Conservation (phyloP, 2,797 vertebrate genomes). For the Chromobotia macracanthus region DNA sequence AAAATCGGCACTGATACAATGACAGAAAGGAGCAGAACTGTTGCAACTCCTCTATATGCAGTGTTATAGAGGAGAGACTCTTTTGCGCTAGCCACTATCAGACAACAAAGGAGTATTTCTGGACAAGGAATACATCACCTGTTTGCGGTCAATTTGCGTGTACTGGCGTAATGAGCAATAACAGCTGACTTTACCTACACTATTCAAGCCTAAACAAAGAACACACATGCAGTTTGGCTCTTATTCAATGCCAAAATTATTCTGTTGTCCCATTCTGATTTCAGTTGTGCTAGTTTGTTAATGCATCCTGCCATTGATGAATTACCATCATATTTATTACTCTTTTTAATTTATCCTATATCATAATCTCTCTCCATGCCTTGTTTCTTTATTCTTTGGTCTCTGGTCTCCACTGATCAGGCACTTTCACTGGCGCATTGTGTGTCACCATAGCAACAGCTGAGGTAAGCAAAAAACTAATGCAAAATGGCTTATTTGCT, state of each 20-base stretch:
- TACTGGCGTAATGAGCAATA: neutral
- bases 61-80: conserved; percentile 35
- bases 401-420: conserved; percentile 62
- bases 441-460: conserved; percentile 81
- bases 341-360: conserved; percentile 21
- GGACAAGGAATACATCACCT: conserved; percentile 54
- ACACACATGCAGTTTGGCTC: neutral
- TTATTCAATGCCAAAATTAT: neutral
- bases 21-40: conserved; percentile 7
- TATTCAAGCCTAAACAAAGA: neutral
- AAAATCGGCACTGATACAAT: neutral
- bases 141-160: conserved; percentile 38
- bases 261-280: conserved; percentile 6
- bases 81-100: conserved; percentile 51
- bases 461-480: conserved; percentile 76
- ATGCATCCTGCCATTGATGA: neutral
- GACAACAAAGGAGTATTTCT: conserved; percentile 60
- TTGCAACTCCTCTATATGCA: neutral
- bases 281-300: neutral
- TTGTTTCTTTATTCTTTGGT: conserved; percentile 58
- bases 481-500: conserved; percentile 65
- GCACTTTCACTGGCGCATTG: conserved; percentile 65
- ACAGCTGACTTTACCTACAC: neutral
- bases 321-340: conserved; percentile 4
- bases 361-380: conserved; percentile 37